Evolutionary conservation across 2,113 vertebrate genomes (phyloP).

Genomic region (Gyps fulvus): DNA sequence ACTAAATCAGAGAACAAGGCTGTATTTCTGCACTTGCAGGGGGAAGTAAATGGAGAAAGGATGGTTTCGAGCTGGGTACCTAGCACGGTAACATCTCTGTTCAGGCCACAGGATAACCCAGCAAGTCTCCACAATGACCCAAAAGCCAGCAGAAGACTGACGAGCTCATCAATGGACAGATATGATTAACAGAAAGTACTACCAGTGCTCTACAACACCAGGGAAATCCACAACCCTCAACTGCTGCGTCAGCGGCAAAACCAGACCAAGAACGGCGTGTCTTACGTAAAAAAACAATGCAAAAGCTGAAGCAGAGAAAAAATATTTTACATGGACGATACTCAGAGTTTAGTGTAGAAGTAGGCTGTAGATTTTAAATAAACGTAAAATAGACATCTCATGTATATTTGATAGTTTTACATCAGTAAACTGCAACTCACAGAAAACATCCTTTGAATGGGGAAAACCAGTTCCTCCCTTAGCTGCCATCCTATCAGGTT

Average conservation of each 20-base stretch:
- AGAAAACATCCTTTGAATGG: neutral
- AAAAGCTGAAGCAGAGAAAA: neutral
- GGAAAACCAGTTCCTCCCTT: neutral
- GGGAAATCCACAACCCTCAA: neutral
- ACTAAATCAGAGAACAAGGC: neutral
- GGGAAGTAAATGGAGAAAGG: neutral
- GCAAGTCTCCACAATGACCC: neutral
- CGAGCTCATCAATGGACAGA: neutral
- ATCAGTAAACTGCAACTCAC: neutral
- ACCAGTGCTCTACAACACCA: neutral
- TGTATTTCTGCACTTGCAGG: neutral
- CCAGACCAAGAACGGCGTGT: neutral
- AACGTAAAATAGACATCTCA: neutral
- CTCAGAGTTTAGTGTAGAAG: neutral
- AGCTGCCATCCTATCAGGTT: neutral
- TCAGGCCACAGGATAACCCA: neutral
- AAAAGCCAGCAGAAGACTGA: neutral
- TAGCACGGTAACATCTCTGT: neutral
- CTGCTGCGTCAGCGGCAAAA: neutral
- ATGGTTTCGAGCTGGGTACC: neutral
- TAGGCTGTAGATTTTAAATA: neutral
- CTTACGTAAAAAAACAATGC: neutral
- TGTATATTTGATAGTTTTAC: neutral
- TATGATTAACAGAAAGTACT: neutral
- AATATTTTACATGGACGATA: accelerated